Base-by-base conservation (phyloP, 2,888 invertebrate genomes). In the Lucinisca nassula region DNA sequence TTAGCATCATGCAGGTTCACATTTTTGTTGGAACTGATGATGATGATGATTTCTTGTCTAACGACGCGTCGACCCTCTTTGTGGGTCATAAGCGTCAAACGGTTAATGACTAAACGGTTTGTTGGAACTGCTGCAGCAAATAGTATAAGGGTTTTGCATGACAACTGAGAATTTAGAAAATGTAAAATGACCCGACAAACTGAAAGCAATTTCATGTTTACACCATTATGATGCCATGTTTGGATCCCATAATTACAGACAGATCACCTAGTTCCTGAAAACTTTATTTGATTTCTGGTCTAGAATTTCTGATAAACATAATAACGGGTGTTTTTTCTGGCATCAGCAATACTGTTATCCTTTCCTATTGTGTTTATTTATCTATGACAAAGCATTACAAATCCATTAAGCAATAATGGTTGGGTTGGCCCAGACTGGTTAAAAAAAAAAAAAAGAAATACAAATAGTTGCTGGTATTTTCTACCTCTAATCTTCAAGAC, bases 131-230 rank as follows among this genome's bases (percentile, higher is more conserved):
- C n/a, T n/a, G n/a, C n/a, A n/a, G n/a, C n/a, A n/a, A n/a, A n/a
- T n/a, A n/a, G n/a, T n/a, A n/a, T n/a, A n/a, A n/a, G n/a, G 58
- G 24, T n/a, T 58, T 67, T 35, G 67, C 67, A 67, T 67, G 67
- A 12, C 67, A 67, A 67, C 12, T 6, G 35, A 24, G 35, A 67
- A 67, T 67, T n/a, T n/a, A 67, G 2, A 3, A 35, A 10, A 4
- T 67, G 27, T 27, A 35, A 35, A 21, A 2, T 35, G 21, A 35
- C 32, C 67, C 12, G 24, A 67, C 67, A 67, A 67, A 67, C 35
- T 67, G 67, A 67, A 67, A 67, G 67, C 67, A 32, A 67, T 67
- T 67, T 67, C 67, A 67, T 67, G 67, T 67, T n/a, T 35, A 10
- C 17, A 14, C 67, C 32, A 35, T 32, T 35, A 67, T n/a, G 4